Conservation (phyloP, 2,888 invertebrate genomes). For the Blera fallax region DNA sequence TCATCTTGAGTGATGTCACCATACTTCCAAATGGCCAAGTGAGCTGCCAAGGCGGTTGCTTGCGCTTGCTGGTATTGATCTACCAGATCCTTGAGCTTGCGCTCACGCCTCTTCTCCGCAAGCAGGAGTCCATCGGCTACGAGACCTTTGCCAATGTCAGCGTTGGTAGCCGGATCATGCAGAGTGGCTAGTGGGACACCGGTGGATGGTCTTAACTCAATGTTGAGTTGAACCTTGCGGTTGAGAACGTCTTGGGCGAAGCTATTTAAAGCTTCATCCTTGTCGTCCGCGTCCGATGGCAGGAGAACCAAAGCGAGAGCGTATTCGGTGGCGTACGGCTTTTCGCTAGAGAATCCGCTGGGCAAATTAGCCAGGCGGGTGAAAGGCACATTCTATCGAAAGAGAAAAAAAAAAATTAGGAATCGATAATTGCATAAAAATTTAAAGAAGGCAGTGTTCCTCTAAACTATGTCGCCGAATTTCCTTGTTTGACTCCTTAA, state of each 20-base stretch:
- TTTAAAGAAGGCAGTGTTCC: neutral
- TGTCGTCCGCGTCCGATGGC: constrained; percentile 94
- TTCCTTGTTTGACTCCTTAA: constrained; percentile 75
- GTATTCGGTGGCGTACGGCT: constrained; percentile 94
- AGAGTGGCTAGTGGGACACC: constrained; percentile 80
- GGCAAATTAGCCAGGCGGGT: constrained; percentile 93
- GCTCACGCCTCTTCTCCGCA: constrained; percentile 91
- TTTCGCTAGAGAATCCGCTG: constrained; percentile 87
- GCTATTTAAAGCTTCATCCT: constrained; percentile 87
- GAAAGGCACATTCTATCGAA: constrained; percentile 83
- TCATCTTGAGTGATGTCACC: constrained; percentile 91
- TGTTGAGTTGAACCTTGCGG: constrained; percentile 90
- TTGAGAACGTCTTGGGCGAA: constrained; percentile 86
- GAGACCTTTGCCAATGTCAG: constrained; percentile 87
- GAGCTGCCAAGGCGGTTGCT: constrained; percentile 91
- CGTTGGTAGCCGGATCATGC: constrained; percentile 79
- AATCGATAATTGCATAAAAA: neutral
- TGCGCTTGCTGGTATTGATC: constrained; percentile 93
- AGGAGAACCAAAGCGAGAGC: constrained; percentile 91
- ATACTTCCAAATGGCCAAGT: constrained; percentile 97
- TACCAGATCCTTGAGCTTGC: constrained; percentile 89
- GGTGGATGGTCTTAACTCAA: constrained; percentile 86
- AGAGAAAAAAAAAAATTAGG: constrained; percentile 23
- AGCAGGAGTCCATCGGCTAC: constrained; percentile 93
- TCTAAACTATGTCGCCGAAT: constrained; percentile 56